Percentiles rank a stretch among this genome's conserved stretches.
Evolutionary conservation across 2,888 invertebrate genomes (phyloP).

Genomic region (Phaedon cochleariae): DNA sequence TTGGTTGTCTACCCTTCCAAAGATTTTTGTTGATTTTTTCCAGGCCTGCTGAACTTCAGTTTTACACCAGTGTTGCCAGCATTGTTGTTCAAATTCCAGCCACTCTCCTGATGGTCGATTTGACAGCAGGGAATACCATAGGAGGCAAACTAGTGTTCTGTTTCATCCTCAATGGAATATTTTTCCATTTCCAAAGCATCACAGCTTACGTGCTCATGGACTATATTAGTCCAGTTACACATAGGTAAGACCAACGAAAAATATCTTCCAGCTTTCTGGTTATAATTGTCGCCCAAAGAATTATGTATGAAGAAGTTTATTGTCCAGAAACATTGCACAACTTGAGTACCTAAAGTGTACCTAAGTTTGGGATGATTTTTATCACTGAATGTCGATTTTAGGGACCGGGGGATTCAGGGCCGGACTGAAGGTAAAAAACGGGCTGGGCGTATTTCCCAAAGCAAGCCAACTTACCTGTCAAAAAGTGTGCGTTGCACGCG

Average conservation of each 20-base stretch:
- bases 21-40: slow-evolving; percentile 38
- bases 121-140: slow-evolving; percentile 64
- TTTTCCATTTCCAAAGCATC: slow-evolving; percentile 83
- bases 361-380: no score
- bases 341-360: no score
- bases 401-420: no score
- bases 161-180: slow-evolving; percentile 75
- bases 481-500: no score
- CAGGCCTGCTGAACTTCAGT: slow-evolving; percentile 81
- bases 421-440: no score
- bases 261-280: not conserved
- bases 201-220: slow-evolving; percentile 82
- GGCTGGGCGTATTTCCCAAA: no score
- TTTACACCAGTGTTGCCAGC: slow-evolving; percentile 79
- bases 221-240: slow-evolving; percentile 82
- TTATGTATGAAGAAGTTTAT: no score
- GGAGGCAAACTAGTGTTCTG: slow-evolving; percentile 65
- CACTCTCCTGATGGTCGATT: slow-evolving; percentile 72
- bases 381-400: no score
- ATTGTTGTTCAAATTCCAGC: slow-evolving; percentile 77
- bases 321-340: no score
- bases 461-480: no score
- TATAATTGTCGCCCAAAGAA: no score
- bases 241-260: slow-evolving; percentile 66
- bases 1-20: no score